Evolutionary conservation across 2,113 vertebrate species (phyloP), one percentile per base, ranked within the genome.

Genomic region (Podarcis muralis): DNA sequence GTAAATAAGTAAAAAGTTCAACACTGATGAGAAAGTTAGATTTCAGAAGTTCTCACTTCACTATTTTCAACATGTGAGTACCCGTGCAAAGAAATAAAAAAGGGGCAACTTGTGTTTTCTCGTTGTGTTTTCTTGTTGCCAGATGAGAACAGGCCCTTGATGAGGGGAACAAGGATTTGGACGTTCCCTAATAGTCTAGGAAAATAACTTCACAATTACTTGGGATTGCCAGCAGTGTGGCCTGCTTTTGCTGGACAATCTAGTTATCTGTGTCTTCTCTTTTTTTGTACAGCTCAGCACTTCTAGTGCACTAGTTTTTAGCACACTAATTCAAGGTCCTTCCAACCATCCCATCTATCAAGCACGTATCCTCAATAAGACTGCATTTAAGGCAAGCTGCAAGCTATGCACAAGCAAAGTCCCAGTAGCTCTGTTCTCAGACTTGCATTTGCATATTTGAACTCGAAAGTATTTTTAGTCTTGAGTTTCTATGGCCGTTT

Each of bases 191-290:
- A 92, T 89, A 88, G 83, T 53, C 88, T 84, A 87, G 48, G 84
- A 89, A 93, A 92, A 89, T 82, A 92, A 92, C 89, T 87, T 23
- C 4, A 18, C 57, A 91, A 81, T 92, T 37, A 18, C 11, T 91
- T n/a, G 18, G 68, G 25, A 66, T 13, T 83, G 57, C 30, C 82
- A 62, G 20, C 76, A 22, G 59, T 83, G 15, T 53, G 53, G 71
- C 84, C 91, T 92, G 65, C n/a, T 75, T 93, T 93, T 9, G 22
- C 30, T 35, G 57, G 72, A 12, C 85, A 83, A 59, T 0, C 0
- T 59, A 62, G n/a, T 71, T 81, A 30, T 37, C 85, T 90, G 66
- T 48, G 90, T 94, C 89, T 80, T 81, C 66, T 48, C 92, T 95
- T 79, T 8, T 88, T 86, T 79, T 89, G 85, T 89, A 25, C 27